Evolutionary conservation across 2,888 invertebrate genomes (phyloP).

Genomic region (Ichneumon xanthorius): DNA sequence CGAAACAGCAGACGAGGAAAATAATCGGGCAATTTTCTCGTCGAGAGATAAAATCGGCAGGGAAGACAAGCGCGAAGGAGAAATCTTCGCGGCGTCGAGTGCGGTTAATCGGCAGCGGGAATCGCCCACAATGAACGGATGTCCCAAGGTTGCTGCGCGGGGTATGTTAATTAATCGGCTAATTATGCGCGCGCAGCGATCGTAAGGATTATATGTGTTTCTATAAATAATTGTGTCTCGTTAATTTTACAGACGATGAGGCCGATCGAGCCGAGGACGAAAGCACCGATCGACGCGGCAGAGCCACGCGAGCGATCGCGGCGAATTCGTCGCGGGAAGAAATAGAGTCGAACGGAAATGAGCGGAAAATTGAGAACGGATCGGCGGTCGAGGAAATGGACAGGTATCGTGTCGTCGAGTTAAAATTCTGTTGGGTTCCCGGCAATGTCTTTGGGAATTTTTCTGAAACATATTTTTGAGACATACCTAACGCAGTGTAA

Average conservation of each 20-base stretch:
- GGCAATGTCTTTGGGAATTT: not conserved
- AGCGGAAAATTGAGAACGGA: conserved; percentile 6
- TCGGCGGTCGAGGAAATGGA: conserved; percentile 13
- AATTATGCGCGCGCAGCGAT: not conserved
- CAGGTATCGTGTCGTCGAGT: conserved; percentile 41
- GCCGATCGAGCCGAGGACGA: conserved; percentile 11
- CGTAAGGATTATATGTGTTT: not conserved
- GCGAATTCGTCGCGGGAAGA: conserved; percentile 6
- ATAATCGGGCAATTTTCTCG: conserved; percentile 24
- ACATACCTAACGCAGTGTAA: too few species aligned
- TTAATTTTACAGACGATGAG: not conserved
- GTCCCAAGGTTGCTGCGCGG: conserved; percentile 46
- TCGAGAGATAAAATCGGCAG: conserved; percentile 19
- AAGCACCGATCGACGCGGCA: not conserved
- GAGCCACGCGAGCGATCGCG: not conserved
- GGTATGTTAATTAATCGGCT: conserved; percentile 40
- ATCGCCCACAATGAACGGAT: conserved; percentile 36
- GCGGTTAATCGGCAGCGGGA: conserved; percentile 34
- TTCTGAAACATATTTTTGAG: not conserved
- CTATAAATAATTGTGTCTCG: conserved; percentile 5
- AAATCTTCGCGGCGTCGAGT: conserved; percentile 7
- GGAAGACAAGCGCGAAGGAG: conserved; percentile 24
- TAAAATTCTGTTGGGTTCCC: not conserved
- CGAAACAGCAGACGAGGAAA: conserved; percentile 42
- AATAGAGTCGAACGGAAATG: conserved; percentile 16